Conservation (phyloP, 2,888 invertebrate species). For the Eretmocerus hayati region DNA sequence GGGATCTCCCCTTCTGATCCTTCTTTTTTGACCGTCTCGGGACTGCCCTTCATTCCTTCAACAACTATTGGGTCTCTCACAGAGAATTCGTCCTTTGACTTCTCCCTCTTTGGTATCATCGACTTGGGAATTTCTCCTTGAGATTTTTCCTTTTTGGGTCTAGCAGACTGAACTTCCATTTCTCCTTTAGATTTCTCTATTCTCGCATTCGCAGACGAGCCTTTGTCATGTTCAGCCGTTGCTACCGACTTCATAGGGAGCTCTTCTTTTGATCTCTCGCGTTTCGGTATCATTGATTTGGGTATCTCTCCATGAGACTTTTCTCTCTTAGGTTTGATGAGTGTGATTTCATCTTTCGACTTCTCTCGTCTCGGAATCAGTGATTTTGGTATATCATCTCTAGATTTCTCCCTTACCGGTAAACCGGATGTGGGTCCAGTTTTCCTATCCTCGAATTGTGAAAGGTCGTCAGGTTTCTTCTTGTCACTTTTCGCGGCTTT, state of each 20-base stretch:
- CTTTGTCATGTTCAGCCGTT: background rate
- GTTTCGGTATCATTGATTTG: constrained; percentile 11
- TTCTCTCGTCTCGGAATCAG: background rate
- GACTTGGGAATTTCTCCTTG: constrained; percentile 9
- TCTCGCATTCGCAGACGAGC: no score
- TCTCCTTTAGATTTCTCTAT: no score
- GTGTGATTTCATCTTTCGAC: background rate
- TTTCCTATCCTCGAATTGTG: no score
- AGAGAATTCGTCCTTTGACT: background rate
- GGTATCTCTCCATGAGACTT: constrained; percentile 13
- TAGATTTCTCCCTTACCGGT: constrained; percentile 6
- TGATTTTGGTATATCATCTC: constrained; percentile 1
- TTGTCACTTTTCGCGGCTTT: no score
- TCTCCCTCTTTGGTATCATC: constrained; percentile 11
- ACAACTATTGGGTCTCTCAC: background rate
- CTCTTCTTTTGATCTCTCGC: constrained; percentile 16
- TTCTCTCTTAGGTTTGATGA: constrained; percentile 1
- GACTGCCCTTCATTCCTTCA: constrained; percentile 2
- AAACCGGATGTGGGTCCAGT: no score
- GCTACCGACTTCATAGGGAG: constrained; percentile 6
- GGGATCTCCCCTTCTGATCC: constrained; percentile 4
- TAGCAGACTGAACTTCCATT: no score
- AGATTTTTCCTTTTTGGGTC: constrained; percentile 10
- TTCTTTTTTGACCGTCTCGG: constrained; percentile 5
- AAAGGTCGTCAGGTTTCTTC: no score